Evolutionary conservation across 2,113 vertebrate species (phyloP), one percentile per base, ranked within the genome.

Genomic region (Pachyramphus minor): DNA sequence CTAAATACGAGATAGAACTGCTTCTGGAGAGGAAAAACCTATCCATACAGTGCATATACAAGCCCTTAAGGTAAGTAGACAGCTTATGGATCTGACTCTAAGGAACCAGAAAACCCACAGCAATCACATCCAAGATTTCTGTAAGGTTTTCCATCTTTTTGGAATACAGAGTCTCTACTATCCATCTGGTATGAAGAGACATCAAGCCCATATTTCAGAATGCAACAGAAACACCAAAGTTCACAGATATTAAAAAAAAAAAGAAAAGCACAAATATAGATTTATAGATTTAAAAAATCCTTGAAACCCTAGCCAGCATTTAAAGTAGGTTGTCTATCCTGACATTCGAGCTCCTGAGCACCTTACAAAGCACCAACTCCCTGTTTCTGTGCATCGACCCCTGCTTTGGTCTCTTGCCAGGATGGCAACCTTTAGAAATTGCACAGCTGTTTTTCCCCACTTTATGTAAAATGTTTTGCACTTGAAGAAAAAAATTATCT

Each of bases 371-470:
- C 8, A 15, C 7, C n/a, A 63, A 59, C n/a, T 93, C 37, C 21
- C 30, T 0, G 0, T 47, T 78, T 86, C 72, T 5, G 31, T 63
- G 22, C 0, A 0, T n/a, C 5, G 0, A 5, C 56, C 35, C 45
- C 30, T 67, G 30, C 50, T 63, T 77, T 76, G 52, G 50, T 69
- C 20, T 35, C 56, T 77, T 13, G 23, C 45, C 59, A 88, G 68
- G 14, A 55, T 42, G 30, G 17, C 76, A 68, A 56, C 56, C n/a
- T 89, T 86, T 81, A 87, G 62, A 89, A 89, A 82, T 33, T 60
- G 31, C 44, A 59, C 58, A 90, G 69, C 68, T 93, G 73, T 1
- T 81, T 95, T 94, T 68, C 56, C 53, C 18, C 31, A 16, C 12
- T 39, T 88, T 84, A 37, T 27, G 20, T 56, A 59, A 89, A 92